Conservation (phyloP, 30 jellyfish, hydroid and myxozoan species). For the Cassiopea andromeda region DNA sequence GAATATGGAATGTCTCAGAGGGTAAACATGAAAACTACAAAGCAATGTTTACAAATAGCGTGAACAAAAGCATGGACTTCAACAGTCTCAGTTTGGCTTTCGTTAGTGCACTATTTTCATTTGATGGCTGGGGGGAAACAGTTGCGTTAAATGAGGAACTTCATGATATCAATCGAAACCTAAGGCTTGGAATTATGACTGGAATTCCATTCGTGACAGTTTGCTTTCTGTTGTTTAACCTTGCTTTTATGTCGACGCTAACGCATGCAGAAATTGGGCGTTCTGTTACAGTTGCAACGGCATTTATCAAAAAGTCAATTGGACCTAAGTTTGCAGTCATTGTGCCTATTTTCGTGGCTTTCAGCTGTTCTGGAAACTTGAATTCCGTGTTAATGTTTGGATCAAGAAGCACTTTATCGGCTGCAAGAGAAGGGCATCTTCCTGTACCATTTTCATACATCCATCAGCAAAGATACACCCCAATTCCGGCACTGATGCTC, state of each 20-base stretch:
- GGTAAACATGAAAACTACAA: slow-evolving; percentile 30
- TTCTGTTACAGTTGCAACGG: slow-evolving; percentile 69
- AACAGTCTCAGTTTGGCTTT: slow-evolving; percentile 50
- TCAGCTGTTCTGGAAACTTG: slow-evolving; percentile 47
- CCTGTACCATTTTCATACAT: slow-evolving; percentile 65
- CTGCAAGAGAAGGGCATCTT: slow-evolving; percentile 80
- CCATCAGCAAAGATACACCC: slow-evolving; percentile 62
- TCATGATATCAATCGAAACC: slow-evolving; percentile 43
- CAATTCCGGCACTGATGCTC: slow-evolving; percentile 54
- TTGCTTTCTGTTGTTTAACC: slow-evolving; percentile 48
- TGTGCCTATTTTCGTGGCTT: slow-evolving; percentile 56
- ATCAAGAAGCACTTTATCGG: slow-evolving; percentile 55
- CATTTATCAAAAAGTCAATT: slow-evolving; percentile 35
- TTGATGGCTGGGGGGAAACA: slow-evolving; percentile 75
- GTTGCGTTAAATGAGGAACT: slow-evolving; percentile 54
- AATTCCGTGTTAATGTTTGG: background rate
- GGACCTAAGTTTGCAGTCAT: slow-evolving; percentile 42
- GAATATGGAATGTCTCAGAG: background rate
- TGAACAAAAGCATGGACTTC: background rate
- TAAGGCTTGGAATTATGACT: slow-evolving; percentile 45
- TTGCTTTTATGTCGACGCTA: slow-evolving; percentile 52
- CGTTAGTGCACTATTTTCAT: slow-evolving; percentile 68
- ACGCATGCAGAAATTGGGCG: slow-evolving; percentile 53
- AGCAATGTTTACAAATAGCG: slow-evolving; percentile 25
- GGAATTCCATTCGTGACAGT: slow-evolving; percentile 64